Base-by-base conservation (phyloP, 2,113 vertebrate species). In the Bos indicus region DNA sequence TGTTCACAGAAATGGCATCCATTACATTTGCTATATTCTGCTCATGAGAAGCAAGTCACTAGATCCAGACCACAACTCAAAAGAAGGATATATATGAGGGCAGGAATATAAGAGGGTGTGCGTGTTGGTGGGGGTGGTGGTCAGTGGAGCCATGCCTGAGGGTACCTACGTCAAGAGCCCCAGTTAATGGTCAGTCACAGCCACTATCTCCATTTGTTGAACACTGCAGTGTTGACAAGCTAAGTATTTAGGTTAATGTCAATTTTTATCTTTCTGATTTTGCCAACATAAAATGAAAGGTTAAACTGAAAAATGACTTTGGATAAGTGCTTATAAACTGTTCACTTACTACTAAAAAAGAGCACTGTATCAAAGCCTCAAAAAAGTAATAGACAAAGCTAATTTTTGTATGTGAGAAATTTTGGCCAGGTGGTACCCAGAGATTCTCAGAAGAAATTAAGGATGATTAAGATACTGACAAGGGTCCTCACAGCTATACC, bases 261-360 rank as follows among this genome's bases (percentile, higher is more conserved):
- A 9, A 15, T 92, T 92, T 95, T 90, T 90, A 46, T 77, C 17
- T 91, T n/a, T 77, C 43, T 71, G 19, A 21, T 71, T 91, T 85
- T 64, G 25, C 17, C 11, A 95, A 97, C 81, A 81, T 90, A 46
- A 93, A 97, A 91, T 67, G 36, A 91, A 89, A 90, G 67, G 14
- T 57, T 90, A 88, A 64, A 40, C 84, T 43, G 33, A 77, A 97
- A 91, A 88, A 46, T n/a, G 3, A 90, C 26, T 80, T 87, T 25
- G 19, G 21, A 30, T 56, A 57, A 59, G 16, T 77, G 33, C 74
- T 85, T 92, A 51, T 51, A 80, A 86, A 40, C 10, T 92, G 7
- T 77, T 86, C 13, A 74, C 9, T 88, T 60, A 80, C 46, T 80
- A 88, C 52, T 84, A 87, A 83, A 56, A 57, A 57, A 54, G 21